phyloP scores from a whole-genome alignment of 2,888 invertebrate genomes.

The Chrysodeixis includens region DNA sequence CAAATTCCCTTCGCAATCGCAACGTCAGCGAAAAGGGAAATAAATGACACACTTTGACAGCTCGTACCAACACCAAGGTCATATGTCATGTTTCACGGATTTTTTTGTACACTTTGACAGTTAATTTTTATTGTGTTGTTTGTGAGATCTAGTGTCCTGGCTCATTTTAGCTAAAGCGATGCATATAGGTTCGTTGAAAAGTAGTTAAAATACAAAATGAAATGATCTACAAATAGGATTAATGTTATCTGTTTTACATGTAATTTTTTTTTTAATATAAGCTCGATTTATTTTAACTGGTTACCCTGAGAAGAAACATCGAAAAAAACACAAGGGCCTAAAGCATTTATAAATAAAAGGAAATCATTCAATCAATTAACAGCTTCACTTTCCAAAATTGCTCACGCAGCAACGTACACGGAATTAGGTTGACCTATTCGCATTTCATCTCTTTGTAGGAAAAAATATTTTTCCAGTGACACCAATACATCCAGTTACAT shows the following conservation, averaged over 20 bases:
- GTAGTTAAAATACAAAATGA: no score
- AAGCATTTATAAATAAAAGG: no score
- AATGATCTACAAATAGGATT: no score
- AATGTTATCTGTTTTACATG: no score
- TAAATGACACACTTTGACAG: slow-evolving; percentile 21
- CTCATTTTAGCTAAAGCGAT: not conserved
- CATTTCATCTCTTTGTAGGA: not conserved
- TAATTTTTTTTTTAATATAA: no score
- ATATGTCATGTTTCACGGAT: slow-evolving; percentile 9
- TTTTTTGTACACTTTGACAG: slow-evolving; percentile 16
- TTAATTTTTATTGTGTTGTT: slow-evolving; percentile 32
- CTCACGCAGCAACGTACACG: not conserved
- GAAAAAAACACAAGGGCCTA: no score
- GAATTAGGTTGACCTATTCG: not conserved
- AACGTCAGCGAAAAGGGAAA: slow-evolving; percentile 27
- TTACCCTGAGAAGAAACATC: no score
- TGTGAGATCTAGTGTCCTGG: slow-evolving; percentile 15
- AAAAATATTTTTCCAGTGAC: not conserved
- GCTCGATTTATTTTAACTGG: no score
- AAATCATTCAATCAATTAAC: not conserved
- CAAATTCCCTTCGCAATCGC: slow-evolving; percentile 49
- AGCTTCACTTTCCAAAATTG: not conserved
- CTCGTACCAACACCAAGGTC: not conserved
- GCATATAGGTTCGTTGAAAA: no score
- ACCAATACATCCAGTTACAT: not conserved